Conservation (phyloP, 2,888 invertebrate species). For the Allolobophora icterica region DNA sequence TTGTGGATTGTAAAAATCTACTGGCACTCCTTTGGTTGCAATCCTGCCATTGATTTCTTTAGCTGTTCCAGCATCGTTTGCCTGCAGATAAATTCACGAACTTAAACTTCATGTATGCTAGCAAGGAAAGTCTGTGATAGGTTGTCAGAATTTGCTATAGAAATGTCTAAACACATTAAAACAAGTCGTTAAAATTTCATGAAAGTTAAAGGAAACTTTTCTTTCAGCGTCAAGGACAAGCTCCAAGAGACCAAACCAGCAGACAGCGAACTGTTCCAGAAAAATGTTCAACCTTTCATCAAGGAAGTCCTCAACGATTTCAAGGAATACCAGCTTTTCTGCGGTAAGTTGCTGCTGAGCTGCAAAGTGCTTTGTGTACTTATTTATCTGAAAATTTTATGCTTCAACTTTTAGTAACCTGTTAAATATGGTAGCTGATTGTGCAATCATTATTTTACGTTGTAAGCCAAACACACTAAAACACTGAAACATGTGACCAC, state of each 20-base stretch:
- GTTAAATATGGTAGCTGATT: background rate
- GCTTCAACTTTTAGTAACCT: background rate
- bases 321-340: slow-evolving; percentile 80
- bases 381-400: background rate
- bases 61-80: background rate
- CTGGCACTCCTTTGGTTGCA: background rate
- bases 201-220: no score
- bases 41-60: background rate
- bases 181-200: background rate
- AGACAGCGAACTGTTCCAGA: slow-evolving; percentile 86
- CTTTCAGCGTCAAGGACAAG: slow-evolving; percentile 73
- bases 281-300: slow-evolving; percentile 90
- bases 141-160: background rate
- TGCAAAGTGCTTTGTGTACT: background rate
- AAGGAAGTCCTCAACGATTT: slow-evolving; percentile 87
- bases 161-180: no score
- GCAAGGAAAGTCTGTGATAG: background rate
- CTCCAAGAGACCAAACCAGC: slow-evolving; percentile 72
- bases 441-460: background rate
- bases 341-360: slow-evolving; percentile 32
- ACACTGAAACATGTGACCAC: background rate
- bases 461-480: background rate
- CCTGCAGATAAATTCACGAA: background rate
- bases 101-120: background rate
- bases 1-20: background rate